Evolutionary conservation across 2,888 invertebrate species (phyloP), one percentile per base, ranked within the genome.

Genomic region (Ichneumoninae sp.): DNA sequence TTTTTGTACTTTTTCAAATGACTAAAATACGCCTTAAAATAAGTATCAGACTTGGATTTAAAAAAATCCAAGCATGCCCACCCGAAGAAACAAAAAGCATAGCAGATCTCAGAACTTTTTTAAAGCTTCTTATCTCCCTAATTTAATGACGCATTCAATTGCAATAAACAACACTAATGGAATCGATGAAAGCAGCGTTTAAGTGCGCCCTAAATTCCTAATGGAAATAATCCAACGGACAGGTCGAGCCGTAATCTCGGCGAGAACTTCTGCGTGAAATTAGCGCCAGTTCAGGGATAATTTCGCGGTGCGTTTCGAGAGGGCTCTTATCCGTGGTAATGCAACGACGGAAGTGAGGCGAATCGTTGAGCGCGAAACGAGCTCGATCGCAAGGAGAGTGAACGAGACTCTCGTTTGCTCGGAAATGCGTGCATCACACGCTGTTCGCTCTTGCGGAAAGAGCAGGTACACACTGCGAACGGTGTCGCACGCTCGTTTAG

Each of bases 401-500:
- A 47, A 22, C 70, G 50, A 70, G 40, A 81, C n/a, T 74, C 74
- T 54, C 40, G 70, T 79, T 65, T 30, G 36, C 33, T 54, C 22
- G 33, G 33, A 50, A 47, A 81, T 71, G n/a, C 54, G 40, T 68
- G 36, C 19, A 54, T 60, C 4, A 57, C 54, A 44, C 44, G 44
- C 8, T 10, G 66, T 60, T 50, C 36, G 54, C 50, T 76, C 16
- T 60, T 63, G 65, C 47, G 63, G 66, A 47, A 65, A 76, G 70
- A 60, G 33, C 50, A 33, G 54, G 13, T 33, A 44, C 7, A 6
- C 7, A 30, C 36, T 50, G n/a, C 63, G 26, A 26, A 83, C 83
- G 76, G 81, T 75, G 75, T 87, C 78, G 85, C 87, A 77, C 33
- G 83, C 88, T 90, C 89, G 87, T 89, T 88, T 83, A 70, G 77